Conservation (phyloP, 2,113 vertebrate species). For the Clarias gariepinus region DNA sequence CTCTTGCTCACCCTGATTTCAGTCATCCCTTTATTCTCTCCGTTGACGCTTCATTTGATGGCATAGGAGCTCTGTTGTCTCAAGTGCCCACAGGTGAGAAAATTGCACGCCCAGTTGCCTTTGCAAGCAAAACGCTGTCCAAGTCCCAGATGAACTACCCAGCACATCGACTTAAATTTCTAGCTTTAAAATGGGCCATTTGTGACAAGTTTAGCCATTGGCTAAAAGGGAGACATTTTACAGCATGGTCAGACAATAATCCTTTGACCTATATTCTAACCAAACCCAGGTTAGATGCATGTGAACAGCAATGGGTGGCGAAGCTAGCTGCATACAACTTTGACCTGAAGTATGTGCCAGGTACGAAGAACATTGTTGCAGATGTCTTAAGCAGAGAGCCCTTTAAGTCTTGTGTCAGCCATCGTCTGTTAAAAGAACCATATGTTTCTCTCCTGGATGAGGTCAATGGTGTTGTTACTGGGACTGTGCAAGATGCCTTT, state of each 20-base stretch:
- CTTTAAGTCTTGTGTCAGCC: background rate
- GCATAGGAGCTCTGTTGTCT: background rate
- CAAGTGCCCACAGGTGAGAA: background rate
- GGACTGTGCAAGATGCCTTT: background rate
- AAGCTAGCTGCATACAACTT: too few species aligned
- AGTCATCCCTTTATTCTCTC: background rate
- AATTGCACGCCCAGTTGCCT: background rate
- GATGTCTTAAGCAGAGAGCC: background rate
- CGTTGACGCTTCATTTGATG: conserved; percentile 7
- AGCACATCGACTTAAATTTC: conserved; percentile 22
- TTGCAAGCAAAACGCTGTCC: conserved; percentile 1
- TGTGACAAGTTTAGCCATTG: conserved; percentile 42
- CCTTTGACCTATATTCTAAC: too few species aligned
- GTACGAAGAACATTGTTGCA: too few species aligned
- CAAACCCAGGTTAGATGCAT: too few species aligned
- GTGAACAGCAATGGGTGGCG: too few species aligned
- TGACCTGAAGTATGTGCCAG: too few species aligned
- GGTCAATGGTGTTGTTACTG: background rate
- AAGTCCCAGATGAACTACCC: background rate
- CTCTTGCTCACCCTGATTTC: background rate
- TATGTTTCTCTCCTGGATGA: background rate
- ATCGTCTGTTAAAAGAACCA: background rate
- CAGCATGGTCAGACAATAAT: conserved; percentile 7
- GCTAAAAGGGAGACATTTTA: background rate
- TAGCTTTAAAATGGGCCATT: conserved; percentile 14